phyloP scores from a whole-genome alignment of 2,113 vertebrate genomes.

The Albula glossodonta region DNA sequence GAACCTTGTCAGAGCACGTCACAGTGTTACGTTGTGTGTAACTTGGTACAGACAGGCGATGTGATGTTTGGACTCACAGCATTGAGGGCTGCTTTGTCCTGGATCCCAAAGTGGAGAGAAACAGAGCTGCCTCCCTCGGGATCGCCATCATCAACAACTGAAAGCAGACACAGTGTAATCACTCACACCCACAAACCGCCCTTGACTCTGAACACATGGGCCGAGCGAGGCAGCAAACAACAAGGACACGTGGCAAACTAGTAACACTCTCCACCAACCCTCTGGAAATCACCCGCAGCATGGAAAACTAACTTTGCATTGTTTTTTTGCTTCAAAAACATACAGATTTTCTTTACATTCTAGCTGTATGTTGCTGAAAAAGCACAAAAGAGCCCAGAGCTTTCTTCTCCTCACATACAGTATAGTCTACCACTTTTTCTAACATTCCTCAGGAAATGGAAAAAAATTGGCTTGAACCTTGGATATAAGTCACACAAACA shows the following conservation, averaged over 20 bases:
- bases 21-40: neutral
- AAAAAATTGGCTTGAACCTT: neutral
- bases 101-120: slow-evolving; percentile 45
- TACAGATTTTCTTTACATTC: neutral
- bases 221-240: slow-evolving; percentile 32
- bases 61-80: slow-evolving; percentile 48
- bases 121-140: slow-evolving; percentile 25
- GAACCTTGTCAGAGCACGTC: slow-evolving; percentile 50
- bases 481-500: neutral
- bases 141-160: slow-evolving; percentile 42
- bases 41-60: neutral
- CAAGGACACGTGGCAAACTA: slow-evolving; percentile 43
- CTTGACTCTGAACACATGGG: slow-evolving; percentile 27
- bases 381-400: neutral
- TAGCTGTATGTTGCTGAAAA: neutral
- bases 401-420: neutral
- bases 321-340: slow-evolving; percentile 29
- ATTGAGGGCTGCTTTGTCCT: slow-evolving; percentile 25
- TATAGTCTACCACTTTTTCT: no score
- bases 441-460: no score
- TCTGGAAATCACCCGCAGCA: neutral
- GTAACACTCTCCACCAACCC: slow-evolving; percentile 16
- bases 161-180: slow-evolving; percentile 50
- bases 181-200: slow-evolving; percentile 43
- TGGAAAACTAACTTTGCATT: slow-evolving; percentile 44